These are phyloP conservation scores for Elymnias hypermnestra DNA, from an alignment of 1,140 invertebrate species.

Conservation along the genomic window DNA sequence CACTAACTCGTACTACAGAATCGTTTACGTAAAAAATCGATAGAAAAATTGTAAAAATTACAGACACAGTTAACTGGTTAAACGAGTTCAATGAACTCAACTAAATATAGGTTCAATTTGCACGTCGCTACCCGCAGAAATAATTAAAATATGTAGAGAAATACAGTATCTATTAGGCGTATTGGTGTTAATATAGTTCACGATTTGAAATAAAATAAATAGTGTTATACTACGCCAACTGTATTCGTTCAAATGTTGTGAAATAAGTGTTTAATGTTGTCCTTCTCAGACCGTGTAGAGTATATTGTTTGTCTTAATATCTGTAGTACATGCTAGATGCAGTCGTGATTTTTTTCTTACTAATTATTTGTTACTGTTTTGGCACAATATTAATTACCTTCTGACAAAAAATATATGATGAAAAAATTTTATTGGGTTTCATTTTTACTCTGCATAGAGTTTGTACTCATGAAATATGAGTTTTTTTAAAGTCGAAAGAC, in stretches of 20 bases:
- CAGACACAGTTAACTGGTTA: too few species aligned
- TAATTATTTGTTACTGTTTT: conserved; percentile 74
- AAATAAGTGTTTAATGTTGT: conserved; percentile 66
- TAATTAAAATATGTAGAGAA: conserved; percentile 29
- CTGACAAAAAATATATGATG: conserved; percentile 72
- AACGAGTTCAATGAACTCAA: too few species aligned
- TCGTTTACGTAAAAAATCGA: too few species aligned
- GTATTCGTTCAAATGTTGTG: conserved; percentile 64
- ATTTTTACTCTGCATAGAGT: conserved; percentile 25
- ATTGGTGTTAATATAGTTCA: conserved; percentile 65
- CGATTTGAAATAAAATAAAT: conserved; percentile 30
- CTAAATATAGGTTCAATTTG: conserved; percentile 16
- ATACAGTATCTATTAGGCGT: conserved; percentile 55
- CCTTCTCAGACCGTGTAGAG: conserved; percentile 37
- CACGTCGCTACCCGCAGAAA: conserved; percentile 32
- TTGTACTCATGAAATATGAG: too few species aligned
- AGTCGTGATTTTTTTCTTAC: conserved; percentile 62
- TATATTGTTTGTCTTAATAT: conserved; percentile 57
- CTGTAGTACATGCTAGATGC: conserved; percentile 70
- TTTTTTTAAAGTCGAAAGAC: too few species aligned
- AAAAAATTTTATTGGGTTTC: conserved; percentile 50
- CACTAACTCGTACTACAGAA: too few species aligned
- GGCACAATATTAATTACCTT: conserved; percentile 74
- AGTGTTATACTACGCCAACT: conserved; percentile 46
- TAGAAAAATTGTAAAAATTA: too few species aligned